Base-by-base conservation (phyloP, 2,113 vertebrate species). In the Anhinga anhinga region DNA sequence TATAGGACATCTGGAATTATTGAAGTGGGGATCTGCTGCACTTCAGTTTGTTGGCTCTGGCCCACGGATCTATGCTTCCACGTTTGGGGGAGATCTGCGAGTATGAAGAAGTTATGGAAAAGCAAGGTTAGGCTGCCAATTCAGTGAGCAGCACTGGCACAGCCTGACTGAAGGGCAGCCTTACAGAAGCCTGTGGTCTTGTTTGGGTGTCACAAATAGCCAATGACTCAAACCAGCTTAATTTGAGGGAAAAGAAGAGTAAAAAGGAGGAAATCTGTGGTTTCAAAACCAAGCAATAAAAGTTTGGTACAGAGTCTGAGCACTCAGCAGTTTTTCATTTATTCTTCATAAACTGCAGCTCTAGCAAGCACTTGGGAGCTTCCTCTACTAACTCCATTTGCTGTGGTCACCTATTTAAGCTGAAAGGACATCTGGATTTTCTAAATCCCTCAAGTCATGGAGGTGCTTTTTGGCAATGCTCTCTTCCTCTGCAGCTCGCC, bases 311-410 rank as follows among this genome's bases (percentile, higher is more conserved):
- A 55, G 65, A 86, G 70, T 49, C 70, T 71, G 88, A 98, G 80
- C 86, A 89, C 84, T 96, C 96, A 97, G 91, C 95, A 94, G 96
- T 95, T 97, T 97, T 72, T 85, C 91, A 97, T 96, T 97, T 96
- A 91, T 45, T 82, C 90, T 80, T 69, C 88, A 74, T 61, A 78
- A 93, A 49, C 81, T 61, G 34, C 69, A 83, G 89, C 91, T 69
- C 79, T 36, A 88, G 65, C 38, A 53, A 95, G 82, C 66, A 62
- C 47, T 85, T 50, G 59, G 82, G 93, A 96, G 65, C 78, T 90
- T 78, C 90, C 84, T 72, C 83, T 49, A 40, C 61, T 45, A 53
- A 88, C 81, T 82, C 65, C 55, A 66, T 86, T 88, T 94, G 94
- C 96, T 91, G 85, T 49, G 85, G 96, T 93, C 96, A 95, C 95